Percentiles rank a stretch among this genome's conserved stretches.
Conservation (phyloP, 2,113 vertebrate genomes). For the Nothobranchius kuhntae region DNA sequence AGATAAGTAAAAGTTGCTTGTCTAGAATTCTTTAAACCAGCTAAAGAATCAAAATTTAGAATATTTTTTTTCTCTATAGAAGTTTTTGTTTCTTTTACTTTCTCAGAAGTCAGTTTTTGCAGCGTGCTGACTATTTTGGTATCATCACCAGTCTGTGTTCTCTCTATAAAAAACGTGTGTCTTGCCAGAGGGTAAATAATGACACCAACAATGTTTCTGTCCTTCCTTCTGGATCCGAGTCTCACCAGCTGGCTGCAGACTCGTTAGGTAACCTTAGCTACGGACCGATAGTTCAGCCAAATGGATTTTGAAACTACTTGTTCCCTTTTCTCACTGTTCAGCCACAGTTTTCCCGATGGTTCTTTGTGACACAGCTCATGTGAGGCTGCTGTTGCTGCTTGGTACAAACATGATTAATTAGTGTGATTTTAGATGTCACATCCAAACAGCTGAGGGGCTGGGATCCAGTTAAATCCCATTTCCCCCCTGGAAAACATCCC, state of each 20-base stretch:
- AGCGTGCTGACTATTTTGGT: too few species aligned
- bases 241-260: not conserved
- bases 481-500: not conserved
- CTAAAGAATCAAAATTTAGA: too few species aligned
- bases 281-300: not conserved
- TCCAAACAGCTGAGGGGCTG: not conserved
- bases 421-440: not conserved
- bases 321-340: not conserved
- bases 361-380: not conserved
- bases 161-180: not conserved
- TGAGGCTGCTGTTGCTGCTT: too few species aligned
- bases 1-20: too few species aligned
- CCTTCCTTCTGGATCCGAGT: not conserved
- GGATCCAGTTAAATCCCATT: not conserved
- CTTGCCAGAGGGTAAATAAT: not conserved
- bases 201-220: not conserved
- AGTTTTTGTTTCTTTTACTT: too few species aligned
- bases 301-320: not conserved
- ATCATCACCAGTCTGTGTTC: not conserved
- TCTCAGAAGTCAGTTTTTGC: too few species aligned
- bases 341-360: not conserved
- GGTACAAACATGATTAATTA: too few species aligned
- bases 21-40: too few species aligned
- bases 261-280: not conserved
- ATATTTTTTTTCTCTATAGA: too few species aligned